phyloP scores from a whole-genome alignment of 2,888 invertebrate species.

The Cyclophora punctaria region DNA sequence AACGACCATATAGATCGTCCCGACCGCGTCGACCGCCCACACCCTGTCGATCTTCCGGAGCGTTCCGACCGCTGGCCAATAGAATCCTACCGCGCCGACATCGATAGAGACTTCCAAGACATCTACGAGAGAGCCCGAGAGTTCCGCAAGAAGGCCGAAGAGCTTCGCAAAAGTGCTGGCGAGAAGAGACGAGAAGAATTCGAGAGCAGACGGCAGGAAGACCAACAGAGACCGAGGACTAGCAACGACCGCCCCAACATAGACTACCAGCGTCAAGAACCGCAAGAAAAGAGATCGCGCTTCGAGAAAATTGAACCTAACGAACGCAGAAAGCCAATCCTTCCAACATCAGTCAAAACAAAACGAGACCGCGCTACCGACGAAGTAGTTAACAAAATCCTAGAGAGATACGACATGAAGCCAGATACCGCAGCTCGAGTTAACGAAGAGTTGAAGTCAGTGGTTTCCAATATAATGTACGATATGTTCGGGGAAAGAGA shows the following conservation, averaged over 20 bases:
- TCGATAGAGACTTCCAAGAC: conserved; percentile 53
- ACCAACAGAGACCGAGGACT: neutral
- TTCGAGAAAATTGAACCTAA: neutral
- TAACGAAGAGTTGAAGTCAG: conserved; percentile 33
- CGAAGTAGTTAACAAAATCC: conserved; percentile 40
- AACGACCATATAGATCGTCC: too few species aligned
- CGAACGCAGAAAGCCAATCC: conserved; percentile 2
- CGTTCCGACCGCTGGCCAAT: conserved; percentile 2
- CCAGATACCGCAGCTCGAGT: conserved; percentile 33
- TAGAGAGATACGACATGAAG: conserved; percentile 33
- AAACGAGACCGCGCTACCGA: conserved; percentile 51
- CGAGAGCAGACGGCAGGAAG: conserved; percentile 14
- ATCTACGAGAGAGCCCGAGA: conserved; percentile 51
- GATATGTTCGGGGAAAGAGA: conserved; percentile 52
- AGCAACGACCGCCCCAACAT: too few species aligned
- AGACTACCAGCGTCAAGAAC: neutral
- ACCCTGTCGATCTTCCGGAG: conserved; percentile 2
- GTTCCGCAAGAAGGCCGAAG: conserved; percentile 49
- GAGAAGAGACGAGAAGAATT: conserved; percentile 20
- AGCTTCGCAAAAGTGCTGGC: conserved; percentile 31
- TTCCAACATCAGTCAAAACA: conserved; percentile 15
- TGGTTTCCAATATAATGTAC: conserved; percentile 30
- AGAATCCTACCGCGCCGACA: conserved; percentile 20
- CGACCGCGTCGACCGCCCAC: too few species aligned
- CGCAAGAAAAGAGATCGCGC: neutral